phyloP scores from a whole-genome alignment of 2,797 vertebrate species.

The Pempheris klunzingeri region DNA sequence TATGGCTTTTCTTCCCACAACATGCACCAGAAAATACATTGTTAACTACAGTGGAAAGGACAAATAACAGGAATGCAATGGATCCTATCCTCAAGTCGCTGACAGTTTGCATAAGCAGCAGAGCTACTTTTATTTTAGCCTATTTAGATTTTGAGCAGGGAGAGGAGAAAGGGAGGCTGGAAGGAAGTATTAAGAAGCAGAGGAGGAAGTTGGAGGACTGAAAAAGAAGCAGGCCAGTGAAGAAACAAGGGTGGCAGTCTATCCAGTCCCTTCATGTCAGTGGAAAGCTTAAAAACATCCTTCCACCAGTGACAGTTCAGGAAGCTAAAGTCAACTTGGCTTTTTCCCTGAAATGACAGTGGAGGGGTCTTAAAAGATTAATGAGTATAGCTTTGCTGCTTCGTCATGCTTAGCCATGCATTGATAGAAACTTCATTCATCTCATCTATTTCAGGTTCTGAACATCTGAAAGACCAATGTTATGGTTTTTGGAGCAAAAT shows the following conservation, averaged over 20 bases:
- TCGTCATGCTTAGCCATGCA: constrained; percentile 59
- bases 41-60: not conserved
- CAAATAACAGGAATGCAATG: not conserved
- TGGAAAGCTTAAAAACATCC: constrained; percentile 60
- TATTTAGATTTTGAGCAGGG: constrained; percentile 11
- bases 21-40: not conserved
- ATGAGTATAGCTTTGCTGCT: constrained; percentile 61
- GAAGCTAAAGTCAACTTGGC: constrained; percentile 61
- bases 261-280: constrained; percentile 54
- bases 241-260: constrained; percentile 39
- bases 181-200: constrained; percentile 8
- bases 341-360: constrained; percentile 52
- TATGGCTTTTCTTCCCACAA: not conserved
- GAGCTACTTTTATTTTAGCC: constrained; percentile 13
- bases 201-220: constrained; percentile 20
- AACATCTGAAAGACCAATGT: constrained; percentile 34
- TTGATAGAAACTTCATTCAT: constrained; percentile 58
- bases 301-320: constrained; percentile 60
- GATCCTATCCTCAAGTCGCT: constrained; percentile 4
- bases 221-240: constrained; percentile 42
- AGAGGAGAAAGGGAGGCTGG: not conserved
- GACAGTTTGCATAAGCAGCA: not conserved
- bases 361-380: constrained; percentile 75
- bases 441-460: constrained; percentile 51
- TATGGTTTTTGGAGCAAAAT: constrained; percentile 29